phyloP scores from a whole-genome alignment of 2,797 vertebrate genomes.

The Cheirogaleus major region DNA sequence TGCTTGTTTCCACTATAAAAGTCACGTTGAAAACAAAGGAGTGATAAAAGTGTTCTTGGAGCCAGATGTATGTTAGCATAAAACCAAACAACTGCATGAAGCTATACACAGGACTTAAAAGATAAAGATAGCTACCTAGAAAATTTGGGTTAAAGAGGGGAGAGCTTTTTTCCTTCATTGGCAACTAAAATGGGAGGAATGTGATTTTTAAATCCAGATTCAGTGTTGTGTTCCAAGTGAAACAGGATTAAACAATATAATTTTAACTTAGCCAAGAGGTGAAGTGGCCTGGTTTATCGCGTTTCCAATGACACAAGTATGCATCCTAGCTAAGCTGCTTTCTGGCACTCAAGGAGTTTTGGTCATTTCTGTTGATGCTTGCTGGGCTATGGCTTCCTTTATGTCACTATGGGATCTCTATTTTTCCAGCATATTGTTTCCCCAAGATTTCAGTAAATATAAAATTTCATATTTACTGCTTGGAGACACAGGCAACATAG shows the following conservation, averaged over 20 bases:
- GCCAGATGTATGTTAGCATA: neutral
- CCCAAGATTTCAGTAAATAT: neutral
- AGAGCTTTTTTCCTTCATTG: neutral
- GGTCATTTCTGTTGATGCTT: neutral
- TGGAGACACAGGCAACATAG: neutral
- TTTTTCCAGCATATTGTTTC: neutral
- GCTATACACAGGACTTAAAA: neutral
- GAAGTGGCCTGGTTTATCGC: neutral
- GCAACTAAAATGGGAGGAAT: neutral
- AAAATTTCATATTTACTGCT: neutral
- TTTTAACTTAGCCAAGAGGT: neutral
- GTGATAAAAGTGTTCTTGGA: neutral
- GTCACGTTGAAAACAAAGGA: neutral
- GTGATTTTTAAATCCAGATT: neutral
- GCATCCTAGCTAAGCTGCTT: neutral
- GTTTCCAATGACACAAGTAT: neutral
- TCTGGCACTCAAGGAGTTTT: neutral
- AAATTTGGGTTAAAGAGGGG: neutral
- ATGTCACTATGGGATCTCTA: neutral
- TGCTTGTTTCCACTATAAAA: neutral
- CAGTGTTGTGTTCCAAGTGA: neutral
- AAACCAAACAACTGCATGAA: neutral
- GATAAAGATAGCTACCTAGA: neutral
- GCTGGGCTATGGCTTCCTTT: neutral
- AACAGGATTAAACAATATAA: neutral